Evolutionary conservation across 2,888 invertebrate species (phyloP).

Genomic region (Trissoscelio sp.): DNA sequence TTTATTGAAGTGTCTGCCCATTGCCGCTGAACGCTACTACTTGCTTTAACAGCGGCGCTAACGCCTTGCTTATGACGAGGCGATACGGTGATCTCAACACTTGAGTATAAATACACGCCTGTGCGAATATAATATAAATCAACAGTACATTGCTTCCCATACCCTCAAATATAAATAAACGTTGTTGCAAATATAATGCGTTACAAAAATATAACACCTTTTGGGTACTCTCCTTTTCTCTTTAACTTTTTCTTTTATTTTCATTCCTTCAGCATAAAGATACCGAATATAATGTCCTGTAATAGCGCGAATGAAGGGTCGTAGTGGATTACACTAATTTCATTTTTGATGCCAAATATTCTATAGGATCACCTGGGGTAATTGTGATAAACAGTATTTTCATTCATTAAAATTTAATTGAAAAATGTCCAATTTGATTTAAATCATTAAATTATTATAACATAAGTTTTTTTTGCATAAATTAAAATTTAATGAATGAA

Average conservation of each 20-base stretch:
- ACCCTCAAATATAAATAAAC: conserved; percentile 56
- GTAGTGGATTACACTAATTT: conserved; percentile 34
- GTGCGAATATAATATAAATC: conserved; percentile 56
- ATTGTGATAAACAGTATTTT: no score
- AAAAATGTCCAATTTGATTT: no score
- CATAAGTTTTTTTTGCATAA: no score
- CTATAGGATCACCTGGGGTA: no score
- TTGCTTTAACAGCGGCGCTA: conserved; percentile 53
- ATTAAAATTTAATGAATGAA: no score
- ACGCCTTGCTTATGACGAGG: conserved; percentile 62
- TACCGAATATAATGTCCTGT: conserved; percentile 24
- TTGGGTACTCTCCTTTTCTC: background rate
- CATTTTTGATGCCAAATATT: conserved; percentile 21
- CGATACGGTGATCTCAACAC: conserved; percentile 63
- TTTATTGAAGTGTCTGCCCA: conserved; percentile 60
- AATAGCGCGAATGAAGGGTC: conserved; percentile 32
- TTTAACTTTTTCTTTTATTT: conserved; percentile 12
- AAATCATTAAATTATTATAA: no score
- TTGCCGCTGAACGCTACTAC: conserved; percentile 65
- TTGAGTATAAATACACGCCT: conserved; percentile 64
- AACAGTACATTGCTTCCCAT: conserved; percentile 36
- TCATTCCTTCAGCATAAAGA: background rate
- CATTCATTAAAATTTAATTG: no score
- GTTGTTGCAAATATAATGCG: conserved; percentile 51
- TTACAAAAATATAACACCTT: conserved; percentile 48